Conservation (phyloP, 2,797 vertebrate species). For the Tachyglossus aculeatus region DNA sequence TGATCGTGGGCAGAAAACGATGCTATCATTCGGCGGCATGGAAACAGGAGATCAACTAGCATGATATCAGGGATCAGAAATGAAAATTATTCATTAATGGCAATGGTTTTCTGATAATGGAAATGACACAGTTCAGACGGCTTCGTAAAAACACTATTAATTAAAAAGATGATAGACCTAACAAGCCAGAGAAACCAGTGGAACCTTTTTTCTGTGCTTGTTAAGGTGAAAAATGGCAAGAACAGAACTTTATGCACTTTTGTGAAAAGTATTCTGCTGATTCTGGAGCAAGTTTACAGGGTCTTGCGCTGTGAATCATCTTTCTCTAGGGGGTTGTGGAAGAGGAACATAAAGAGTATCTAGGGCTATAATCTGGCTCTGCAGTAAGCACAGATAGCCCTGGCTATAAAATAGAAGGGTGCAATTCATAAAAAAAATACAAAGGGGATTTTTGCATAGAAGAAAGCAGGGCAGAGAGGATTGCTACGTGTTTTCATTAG, state of each 20-base stretch:
- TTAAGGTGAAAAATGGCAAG: constrained; percentile 79
- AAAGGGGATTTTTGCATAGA: constrained; percentile 61
- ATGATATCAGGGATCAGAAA: constrained; percentile 97
- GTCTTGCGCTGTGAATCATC: constrained; percentile 61
- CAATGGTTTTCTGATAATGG: constrained; percentile 96
- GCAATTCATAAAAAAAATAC: constrained; percentile 69
- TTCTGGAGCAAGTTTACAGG: constrained; percentile 54
- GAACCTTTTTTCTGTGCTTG: constrained; percentile 77
- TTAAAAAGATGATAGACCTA: constrained; percentile 99
- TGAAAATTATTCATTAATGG: constrained; percentile 99
- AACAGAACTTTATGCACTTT: constrained; percentile 67
- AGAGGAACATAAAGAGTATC: constrained; percentile 57
- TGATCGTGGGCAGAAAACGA: constrained; percentile 99
- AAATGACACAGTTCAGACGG: constrained; percentile 98
- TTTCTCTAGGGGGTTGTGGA: constrained; percentile 65
- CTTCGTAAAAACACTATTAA: constrained; percentile 99
- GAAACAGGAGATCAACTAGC: constrained; percentile 94
- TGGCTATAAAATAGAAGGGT: constrained; percentile 65
- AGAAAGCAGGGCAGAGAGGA: constrained; percentile 32
- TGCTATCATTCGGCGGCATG: constrained; percentile 91
- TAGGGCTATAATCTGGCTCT: constrained; percentile 62
- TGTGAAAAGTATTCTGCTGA: constrained; percentile 46
- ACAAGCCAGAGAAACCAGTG: constrained; percentile 89
- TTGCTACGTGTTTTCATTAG: background rate
- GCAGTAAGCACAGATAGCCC: constrained; percentile 62